Percentiles rank a stretch among this genome's conserved stretches.
phyloP scores from a whole-genome alignment of 2,113 vertebrate species.

The Sapayoa aenigma region DNA sequence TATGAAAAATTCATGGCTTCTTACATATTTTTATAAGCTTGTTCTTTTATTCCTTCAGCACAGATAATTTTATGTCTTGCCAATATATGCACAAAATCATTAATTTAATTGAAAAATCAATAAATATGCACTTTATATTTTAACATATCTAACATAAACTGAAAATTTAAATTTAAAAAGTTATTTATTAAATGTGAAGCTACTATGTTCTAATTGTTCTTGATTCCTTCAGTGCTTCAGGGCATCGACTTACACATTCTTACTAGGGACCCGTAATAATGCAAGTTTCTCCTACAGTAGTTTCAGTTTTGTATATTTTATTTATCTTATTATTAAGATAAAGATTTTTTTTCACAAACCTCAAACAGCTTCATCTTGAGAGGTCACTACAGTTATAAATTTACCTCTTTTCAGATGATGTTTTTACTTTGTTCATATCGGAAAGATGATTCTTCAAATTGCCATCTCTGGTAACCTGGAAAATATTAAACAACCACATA shows the following conservation, averaged over 20 bases:
- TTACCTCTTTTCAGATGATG: slow-evolving; percentile 90
- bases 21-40: background rate
- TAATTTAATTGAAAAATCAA: too few relatives aligned
- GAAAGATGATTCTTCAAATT: slow-evolving; percentile 70
- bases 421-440: slow-evolving; percentile 92
- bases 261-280: background rate
- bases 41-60: background rate
- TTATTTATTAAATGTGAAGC: background rate
- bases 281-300: background rate
- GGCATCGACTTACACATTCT: background rate
- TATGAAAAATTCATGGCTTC: background rate
- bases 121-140: background rate
- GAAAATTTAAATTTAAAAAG: background rate
- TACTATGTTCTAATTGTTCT: background rate
- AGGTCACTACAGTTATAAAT: background rate
- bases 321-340: background rate
- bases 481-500: slow-evolving; percentile 26
- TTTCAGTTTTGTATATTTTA: background rate
- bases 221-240: background rate
- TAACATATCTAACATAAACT: background rate
- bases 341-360: background rate
- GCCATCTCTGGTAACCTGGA: slow-evolving; percentile 78
- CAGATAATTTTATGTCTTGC: background rate
- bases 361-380: background rate
- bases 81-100: background rate